phyloP scores from a whole-genome alignment of 2,888 invertebrate species.

The Lathronympha strigana region DNA sequence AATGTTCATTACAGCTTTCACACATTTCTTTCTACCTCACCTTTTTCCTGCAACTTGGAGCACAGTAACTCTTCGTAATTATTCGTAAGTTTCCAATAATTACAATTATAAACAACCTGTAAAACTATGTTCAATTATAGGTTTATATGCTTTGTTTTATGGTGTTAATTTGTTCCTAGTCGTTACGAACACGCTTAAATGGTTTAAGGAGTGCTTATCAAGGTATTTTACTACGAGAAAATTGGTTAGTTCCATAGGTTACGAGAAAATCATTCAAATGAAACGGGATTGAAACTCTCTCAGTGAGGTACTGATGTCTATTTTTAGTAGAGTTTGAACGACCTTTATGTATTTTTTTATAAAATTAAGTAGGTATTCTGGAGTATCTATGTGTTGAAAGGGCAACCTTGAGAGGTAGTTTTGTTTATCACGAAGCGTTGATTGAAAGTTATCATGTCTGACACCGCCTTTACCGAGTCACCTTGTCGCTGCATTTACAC shows the following conservation, averaged over 20 bases:
- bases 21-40: not conserved
- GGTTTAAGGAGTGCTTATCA: not conserved
- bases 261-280: not conserved
- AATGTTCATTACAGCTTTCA: not conserved
- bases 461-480: constrained; percentile 32
- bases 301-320: no score
- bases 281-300: no score
- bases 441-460: constrained; percentile 28
- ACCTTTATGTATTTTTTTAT: no score
- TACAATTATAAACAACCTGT: not conserved
- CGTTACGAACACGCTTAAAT: not conserved
- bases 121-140: constrained; percentile 3
- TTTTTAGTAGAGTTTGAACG: not conserved
- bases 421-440: not conserved
- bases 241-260: not conserved
- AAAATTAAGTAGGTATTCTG: no score
- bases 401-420: constrained; percentile 3
- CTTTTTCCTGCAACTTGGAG: not conserved
- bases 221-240: not conserved
- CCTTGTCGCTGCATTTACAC: constrained; percentile 10
- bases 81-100: constrained; percentile 13
- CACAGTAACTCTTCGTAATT: not conserved
- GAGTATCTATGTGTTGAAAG: not conserved
- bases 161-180: not conserved
- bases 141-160: constrained; percentile 1